Conservation (phyloP, 2,113 vertebrate species). For the Gadus chalcogrammus region DNA sequence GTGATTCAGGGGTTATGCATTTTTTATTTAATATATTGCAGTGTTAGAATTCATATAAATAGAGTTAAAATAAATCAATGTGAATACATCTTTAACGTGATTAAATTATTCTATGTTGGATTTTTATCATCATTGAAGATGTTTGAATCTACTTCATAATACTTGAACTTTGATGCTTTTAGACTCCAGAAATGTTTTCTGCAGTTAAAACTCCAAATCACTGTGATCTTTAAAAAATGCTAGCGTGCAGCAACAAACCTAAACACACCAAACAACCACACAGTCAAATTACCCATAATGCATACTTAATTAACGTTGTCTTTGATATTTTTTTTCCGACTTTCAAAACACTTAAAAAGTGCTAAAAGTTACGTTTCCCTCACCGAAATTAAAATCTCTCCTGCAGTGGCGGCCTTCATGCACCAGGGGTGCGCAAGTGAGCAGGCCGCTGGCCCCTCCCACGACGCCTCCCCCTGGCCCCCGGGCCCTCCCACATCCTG, state of each 20-base stretch:
- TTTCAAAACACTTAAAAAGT: conserved; percentile 1
- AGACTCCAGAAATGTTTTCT: too few species aligned
- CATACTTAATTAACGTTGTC: not conserved
- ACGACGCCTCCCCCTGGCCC: conserved; percentile 51
- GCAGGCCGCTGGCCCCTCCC: conserved; percentile 66
- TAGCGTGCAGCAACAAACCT: not conserved
- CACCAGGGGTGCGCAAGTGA: conserved; percentile 94
- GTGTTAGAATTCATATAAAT: too few species aligned
- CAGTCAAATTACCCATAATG: not conserved
- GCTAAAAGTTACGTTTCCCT: conserved; percentile 2
- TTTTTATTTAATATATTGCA: too few species aligned
- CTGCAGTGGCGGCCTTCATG: conserved; percentile 66
- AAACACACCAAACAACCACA: not conserved
- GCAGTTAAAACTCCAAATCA: not conserved
- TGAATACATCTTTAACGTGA: too few species aligned
- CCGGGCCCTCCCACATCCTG: conserved; percentile 69
- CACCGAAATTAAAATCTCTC: conserved; percentile 5
- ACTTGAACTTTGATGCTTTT: too few species aligned
- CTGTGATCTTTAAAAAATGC: conserved; percentile 8
- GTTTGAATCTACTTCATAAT: too few species aligned
- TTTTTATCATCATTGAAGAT: too few species aligned
- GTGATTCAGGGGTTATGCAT: too few species aligned
- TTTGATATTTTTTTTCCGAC: not conserved
- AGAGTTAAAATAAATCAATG: too few species aligned
- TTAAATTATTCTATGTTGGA: not conserved